Conservation (phyloP, 2,888 invertebrate species). For the Horisme vitalbata region DNA sequence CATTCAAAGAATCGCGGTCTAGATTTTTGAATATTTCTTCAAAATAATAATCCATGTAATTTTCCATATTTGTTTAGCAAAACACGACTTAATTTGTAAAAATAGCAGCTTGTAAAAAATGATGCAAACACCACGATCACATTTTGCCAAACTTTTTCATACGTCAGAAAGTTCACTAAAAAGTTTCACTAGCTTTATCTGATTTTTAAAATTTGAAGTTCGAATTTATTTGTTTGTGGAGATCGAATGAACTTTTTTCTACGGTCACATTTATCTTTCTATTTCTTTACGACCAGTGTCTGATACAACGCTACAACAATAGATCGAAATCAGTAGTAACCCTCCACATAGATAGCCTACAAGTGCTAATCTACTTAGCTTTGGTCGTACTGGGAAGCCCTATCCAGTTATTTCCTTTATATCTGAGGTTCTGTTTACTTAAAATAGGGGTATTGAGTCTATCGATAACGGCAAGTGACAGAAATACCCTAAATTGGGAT, state of each 20-base stretch:
- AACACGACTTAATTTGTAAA: no score
- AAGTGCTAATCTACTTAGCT: constrained; percentile 70
- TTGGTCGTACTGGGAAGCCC: constrained; percentile 57
- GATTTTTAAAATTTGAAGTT: not conserved
- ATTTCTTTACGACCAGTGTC: constrained; percentile 9
- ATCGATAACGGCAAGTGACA: no score
- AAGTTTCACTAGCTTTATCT: not conserved
- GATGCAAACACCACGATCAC: no score
- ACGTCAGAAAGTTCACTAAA: not conserved
- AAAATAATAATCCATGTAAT: constrained; percentile 90
- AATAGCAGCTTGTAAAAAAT: not conserved
- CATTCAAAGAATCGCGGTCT: constrained; percentile 88
- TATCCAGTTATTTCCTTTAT: constrained; percentile 31
- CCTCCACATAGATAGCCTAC: constrained; percentile 40
- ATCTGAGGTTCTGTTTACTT: constrained; percentile 5
- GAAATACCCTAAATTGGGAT: no score
- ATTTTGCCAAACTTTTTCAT: not conserved
- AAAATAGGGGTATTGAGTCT: not conserved
- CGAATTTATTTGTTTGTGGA: no score
- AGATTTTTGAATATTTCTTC: constrained; percentile 88
- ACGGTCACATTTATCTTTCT: not conserved
- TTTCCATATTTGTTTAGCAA: constrained; percentile 85
- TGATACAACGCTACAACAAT: constrained; percentile 36
- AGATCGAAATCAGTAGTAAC: constrained; percentile 49
- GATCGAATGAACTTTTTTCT: not conserved